These are phyloP conservation scores for Galeopsomyia nigrocyanea DNA, from an alignment of 2,888 invertebrate species.

Conservation along the genomic window DNA sequence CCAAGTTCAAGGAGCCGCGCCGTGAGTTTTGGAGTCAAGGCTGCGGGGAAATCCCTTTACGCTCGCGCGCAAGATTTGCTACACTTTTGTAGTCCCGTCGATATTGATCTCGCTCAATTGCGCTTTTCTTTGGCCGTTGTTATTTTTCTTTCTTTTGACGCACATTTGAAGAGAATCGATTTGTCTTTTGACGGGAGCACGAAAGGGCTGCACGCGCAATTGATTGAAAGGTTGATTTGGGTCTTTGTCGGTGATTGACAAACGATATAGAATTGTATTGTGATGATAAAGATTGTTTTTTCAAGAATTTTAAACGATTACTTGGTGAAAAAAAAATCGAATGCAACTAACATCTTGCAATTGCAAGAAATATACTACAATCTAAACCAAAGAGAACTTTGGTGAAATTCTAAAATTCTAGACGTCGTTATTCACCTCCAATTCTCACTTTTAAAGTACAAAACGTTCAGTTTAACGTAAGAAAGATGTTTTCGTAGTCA, in stretches of 20 bases:
- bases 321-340: no score
- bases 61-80: conserved; percentile 39
- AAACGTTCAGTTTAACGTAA: neutral
- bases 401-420: no score
- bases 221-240: conserved; percentile 24
- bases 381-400: no score
- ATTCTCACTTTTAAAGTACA: no score
- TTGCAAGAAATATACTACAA: no score
- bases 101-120: conserved; percentile 21
- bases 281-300: conserved; percentile 6
- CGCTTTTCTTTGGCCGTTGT: neutral
- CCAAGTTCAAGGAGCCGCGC: neutral
- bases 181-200: no score
- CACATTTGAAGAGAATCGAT: no score
- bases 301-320: neutral
- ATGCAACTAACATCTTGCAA: no score
- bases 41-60: conserved; percentile 59
- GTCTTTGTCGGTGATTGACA: conserved; percentile 14
- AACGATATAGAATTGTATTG: neutral
- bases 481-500: neutral
- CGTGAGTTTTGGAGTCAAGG: conserved; percentile 52
- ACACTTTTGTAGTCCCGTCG: conserved; percentile 19
- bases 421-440: no score
- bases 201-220: conserved; percentile 20
- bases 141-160: neutral